Evolutionary conservation across 2,797 vertebrate genomes (phyloP), one percentile per base, ranked within the genome.

Genomic region (Chelon labrosus): DNA sequence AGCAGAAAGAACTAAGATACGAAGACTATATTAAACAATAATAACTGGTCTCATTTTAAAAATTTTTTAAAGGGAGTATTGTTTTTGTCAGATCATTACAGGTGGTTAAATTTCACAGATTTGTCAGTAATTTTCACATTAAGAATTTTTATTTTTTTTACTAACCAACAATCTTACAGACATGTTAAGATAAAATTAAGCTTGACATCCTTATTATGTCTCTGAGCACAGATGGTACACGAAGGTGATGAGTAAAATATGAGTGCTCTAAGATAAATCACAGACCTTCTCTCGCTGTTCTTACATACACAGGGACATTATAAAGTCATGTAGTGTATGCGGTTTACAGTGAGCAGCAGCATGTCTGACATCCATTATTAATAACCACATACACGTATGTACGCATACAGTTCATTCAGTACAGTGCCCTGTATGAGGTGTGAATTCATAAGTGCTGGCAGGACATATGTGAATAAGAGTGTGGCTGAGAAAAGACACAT

Each of bases 311-410:
- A 53, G 39, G 17, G 63, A 81, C 55, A 59, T 65, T 73, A 72
- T 11, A 61, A 69, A 76, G 25, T 38, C 60, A 61, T 65, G 73
- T 39, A 57, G 27, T 20, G 37, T 53, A 61, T 1, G 1, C 35
- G 25, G 65, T 65, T 73, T 70, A 50, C 14, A 58, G n/a, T 25
- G 4, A 66, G 52, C 22, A 22, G 52, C 17, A 10, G 57, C 76
- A 60, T 42, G 51, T 75, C 54, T 25, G 39, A 27, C 70, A 68
- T 88, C 27, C 38, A 77, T 85, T 83, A 86, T 90, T 84, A 67
- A 89, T 57, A 52, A 53, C 37, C 12, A 35, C 19, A 65, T 53
- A 38, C 59, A 58, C 42, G 38, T 54, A 70, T 53, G 51, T 10
- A 56, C 44, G 60, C 37, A 66, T 22, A 22, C 50, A 65, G 67